Conservation (phyloP, 2,888 invertebrate species). For the Chouioia cunea region DNA sequence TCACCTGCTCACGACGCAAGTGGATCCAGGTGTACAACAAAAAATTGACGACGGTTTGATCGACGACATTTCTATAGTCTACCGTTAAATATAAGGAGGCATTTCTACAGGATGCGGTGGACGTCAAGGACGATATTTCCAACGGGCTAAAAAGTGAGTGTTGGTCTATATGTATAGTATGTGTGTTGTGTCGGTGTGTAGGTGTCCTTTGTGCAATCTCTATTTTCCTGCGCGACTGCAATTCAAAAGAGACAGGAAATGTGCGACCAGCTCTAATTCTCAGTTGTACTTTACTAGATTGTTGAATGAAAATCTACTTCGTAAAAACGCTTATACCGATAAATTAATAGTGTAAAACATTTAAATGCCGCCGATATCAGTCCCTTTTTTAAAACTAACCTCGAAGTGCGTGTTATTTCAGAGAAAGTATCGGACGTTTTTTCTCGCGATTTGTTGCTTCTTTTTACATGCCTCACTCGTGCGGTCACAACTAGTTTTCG, state of each 20-base stretch:
- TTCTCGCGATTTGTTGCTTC: conserved; percentile 26
- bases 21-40: too few species aligned
- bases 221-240: background rate
- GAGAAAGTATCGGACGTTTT: conserved; percentile 35
- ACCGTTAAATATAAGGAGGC: too few species aligned
- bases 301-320: too few species aligned
- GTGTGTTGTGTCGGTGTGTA: background rate
- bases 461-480: conserved; percentile 34
- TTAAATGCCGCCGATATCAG: too few species aligned
- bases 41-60: too few species aligned
- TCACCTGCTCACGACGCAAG: too few species aligned
- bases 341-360: too few species aligned
- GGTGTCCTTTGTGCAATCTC: conserved; percentile 28
- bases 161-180: background rate
- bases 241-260: conserved; percentile 22
- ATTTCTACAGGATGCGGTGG: conserved; percentile 15
- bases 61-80: too few species aligned
- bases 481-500: conserved; percentile 27
- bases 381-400: conserved; percentile 31
- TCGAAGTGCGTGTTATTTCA: conserved; percentile 12
- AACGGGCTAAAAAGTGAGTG: conserved; percentile 33
- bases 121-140: conserved; percentile 13
- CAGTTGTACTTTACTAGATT: too few species aligned
- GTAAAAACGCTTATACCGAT: too few species aligned
- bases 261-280: too few species aligned